Evolutionary conservation across 1,140 invertebrate species (phyloP).

Genomic region (Ylistrum balloti): DNA sequence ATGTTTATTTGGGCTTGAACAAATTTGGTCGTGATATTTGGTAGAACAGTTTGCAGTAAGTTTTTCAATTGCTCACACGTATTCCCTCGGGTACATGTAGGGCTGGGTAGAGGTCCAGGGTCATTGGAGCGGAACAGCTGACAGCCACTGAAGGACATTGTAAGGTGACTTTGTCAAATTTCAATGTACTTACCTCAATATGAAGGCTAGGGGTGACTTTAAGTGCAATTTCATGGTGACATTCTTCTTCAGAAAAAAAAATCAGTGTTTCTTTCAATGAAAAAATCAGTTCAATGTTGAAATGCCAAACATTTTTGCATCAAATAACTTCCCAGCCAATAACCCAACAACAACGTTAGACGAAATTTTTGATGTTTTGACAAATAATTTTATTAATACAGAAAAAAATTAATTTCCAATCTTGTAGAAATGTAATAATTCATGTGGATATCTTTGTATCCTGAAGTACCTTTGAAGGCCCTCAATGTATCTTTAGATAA

Average conservation of each 20-base stretch:
- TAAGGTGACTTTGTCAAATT: constrained; percentile 6
- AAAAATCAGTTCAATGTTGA: not conserved
- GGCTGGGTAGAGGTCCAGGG: not conserved
- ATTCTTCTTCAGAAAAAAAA: too few species aligned
- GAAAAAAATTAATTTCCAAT: too few species aligned
- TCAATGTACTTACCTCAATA: not conserved
- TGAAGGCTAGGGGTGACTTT: not conserved
- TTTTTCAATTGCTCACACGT: not conserved
- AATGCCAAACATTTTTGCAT: too few species aligned
- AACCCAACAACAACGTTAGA: too few species aligned
- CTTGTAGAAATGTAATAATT: too few species aligned
- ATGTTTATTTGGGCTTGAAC: not conserved
- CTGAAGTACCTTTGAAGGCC: too few species aligned
- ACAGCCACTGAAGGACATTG: constrained; percentile 24
- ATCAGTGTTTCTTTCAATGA: not conserved
- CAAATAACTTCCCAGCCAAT: too few species aligned
- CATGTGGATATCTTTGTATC: too few species aligned
- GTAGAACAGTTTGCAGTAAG: not conserved
- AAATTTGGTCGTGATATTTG: not conserved
- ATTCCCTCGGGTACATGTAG: not conserved
- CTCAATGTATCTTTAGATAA: too few species aligned
- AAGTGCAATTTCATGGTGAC: constrained; percentile 38
- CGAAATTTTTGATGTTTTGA: too few species aligned
- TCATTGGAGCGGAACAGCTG: not conserved
- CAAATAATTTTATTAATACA: too few species aligned